A percentile compares a stretch with the other conserved stretches of the same genome.
These are phyloP conservation scores for Drosophila takahashii DNA, from an alignment of 1,140 invertebrate species.

Conservation along the genomic window DNA sequence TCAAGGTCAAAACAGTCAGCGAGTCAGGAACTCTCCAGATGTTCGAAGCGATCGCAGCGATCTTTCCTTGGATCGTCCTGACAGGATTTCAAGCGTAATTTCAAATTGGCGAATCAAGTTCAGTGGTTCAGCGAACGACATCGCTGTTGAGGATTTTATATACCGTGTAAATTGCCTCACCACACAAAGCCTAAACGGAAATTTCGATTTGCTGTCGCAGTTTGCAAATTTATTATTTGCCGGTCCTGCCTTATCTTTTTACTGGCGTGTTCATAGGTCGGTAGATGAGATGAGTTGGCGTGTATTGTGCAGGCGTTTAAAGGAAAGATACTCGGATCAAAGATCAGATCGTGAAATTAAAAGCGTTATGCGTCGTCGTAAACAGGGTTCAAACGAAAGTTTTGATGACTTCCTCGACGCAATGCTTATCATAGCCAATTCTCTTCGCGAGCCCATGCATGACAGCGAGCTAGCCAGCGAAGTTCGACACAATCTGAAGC, in stretches of 20 bases:
- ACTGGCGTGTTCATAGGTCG: not conserved
- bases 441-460: not conserved
- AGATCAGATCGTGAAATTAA: not conserved
- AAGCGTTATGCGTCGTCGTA: not conserved
- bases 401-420: constrained; percentile 3
- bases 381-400: not conserved
- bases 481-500: no score
- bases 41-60: no score
- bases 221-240: not conserved
- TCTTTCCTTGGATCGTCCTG: not conserved
- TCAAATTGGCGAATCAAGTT: not conserved
- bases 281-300: not conserved
- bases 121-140: not conserved
- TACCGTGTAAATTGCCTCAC: not conserved
- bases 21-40: no score
- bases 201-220: not conserved
- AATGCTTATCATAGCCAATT: not conserved
- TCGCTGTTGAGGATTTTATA: not conserved
- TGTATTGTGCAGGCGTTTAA: not conserved
- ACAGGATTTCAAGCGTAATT: not conserved
- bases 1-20: no score
- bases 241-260: not conserved
- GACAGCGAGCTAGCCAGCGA: no score
- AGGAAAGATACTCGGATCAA: not conserved
- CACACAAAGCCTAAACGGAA: not conserved